Conservation (phyloP, 2,113 vertebrate genomes). For the Corapipo altera region DNA sequence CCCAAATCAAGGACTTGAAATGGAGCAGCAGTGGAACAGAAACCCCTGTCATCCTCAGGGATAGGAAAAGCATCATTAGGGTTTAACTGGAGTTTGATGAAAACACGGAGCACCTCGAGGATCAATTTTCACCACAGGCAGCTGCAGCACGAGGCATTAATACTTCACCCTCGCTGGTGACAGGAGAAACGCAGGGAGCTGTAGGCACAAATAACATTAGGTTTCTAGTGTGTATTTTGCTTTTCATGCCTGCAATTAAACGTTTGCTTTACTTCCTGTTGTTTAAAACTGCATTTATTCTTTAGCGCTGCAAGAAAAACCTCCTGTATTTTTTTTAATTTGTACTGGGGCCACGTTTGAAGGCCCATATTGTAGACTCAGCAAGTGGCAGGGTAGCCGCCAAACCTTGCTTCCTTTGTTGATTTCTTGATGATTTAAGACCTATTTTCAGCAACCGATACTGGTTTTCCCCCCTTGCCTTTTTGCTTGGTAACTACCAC, state of each 20-base stretch:
- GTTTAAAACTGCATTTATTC: slow-evolving; percentile 62
- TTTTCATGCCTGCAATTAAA: slow-evolving; percentile 56
- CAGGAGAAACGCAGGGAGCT: not conserved
- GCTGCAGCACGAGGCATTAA: slow-evolving; percentile 31
- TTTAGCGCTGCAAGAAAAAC: slow-evolving; percentile 45
- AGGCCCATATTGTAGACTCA: slow-evolving; percentile 46
- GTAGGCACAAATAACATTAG: slow-evolving; percentile 35
- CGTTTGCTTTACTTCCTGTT: slow-evolving; percentile 56
- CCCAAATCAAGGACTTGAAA: slow-evolving; percentile 26
- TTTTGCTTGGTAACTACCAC: slow-evolving; percentile 6
- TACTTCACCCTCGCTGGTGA: slow-evolving; percentile 30
- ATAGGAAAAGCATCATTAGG: slow-evolving; percentile 28
- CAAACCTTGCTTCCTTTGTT: slow-evolving; percentile 60
- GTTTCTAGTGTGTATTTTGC: slow-evolving; percentile 11
- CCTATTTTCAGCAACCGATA: slow-evolving; percentile 42
- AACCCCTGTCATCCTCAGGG: not conserved
- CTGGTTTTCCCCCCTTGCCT: not conserved
- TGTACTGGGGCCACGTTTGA: not conserved
- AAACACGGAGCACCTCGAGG: slow-evolving; percentile 46
- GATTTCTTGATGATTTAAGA: slow-evolving; percentile 54
- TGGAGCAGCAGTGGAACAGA: slow-evolving; percentile 1
- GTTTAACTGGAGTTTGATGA: slow-evolving; percentile 38
- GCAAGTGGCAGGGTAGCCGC: slow-evolving; percentile 38
- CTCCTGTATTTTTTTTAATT: slow-evolving; percentile 27
- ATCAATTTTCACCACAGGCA: slow-evolving; percentile 55